phyloP scores from a whole-genome alignment of 1,140 invertebrate species.

The Drosophila bipectinata region DNA sequence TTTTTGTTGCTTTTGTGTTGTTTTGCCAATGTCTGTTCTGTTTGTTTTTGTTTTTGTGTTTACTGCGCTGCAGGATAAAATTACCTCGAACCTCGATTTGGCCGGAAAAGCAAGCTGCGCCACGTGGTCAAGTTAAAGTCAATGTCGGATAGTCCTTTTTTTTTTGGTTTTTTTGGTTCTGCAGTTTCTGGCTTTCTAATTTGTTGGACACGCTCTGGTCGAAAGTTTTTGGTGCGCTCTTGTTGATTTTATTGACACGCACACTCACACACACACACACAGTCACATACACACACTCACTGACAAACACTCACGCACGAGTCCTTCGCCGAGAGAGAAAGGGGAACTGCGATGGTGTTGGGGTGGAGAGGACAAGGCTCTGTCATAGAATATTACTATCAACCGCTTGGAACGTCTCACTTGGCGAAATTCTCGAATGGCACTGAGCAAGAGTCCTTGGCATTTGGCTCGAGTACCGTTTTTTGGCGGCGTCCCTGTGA shows the following conservation, averaged over 20 bases:
- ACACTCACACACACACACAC: conserved; percentile 33
- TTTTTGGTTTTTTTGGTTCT: neutral
- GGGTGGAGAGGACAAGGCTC: neutral
- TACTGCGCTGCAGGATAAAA: conserved; percentile 24
- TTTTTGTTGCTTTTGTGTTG: conserved; percentile 15
- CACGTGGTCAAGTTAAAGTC: conserved; percentile 43
- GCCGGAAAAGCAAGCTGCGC: conserved; percentile 29
- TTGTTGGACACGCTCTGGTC: conserved; percentile 44
- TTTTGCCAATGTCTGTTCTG: conserved; percentile 12
- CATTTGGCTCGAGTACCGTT: conserved; percentile 56
- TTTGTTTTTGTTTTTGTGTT: conserved; percentile 33
- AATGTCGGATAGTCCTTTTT: conserved; percentile 28
- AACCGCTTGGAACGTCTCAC: conserved; percentile 54
- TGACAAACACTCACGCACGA: neutral
- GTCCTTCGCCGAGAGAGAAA: neutral
- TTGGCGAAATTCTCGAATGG: conserved; percentile 64
- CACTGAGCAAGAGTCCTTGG: conserved; percentile 75
- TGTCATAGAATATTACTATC: neutral
- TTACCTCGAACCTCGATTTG: conserved; percentile 29
- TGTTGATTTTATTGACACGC: conserved; percentile 70
- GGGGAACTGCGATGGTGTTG: neutral
- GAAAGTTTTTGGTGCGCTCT: conserved; percentile 53
- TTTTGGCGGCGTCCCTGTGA: conserved; percentile 50
- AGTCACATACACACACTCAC: conserved; percentile 20
- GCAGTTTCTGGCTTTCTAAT: conserved; percentile 35